phyloP scores from a whole-genome alignment of 2,888 invertebrate species.

The Periphyllus acericola region DNA sequence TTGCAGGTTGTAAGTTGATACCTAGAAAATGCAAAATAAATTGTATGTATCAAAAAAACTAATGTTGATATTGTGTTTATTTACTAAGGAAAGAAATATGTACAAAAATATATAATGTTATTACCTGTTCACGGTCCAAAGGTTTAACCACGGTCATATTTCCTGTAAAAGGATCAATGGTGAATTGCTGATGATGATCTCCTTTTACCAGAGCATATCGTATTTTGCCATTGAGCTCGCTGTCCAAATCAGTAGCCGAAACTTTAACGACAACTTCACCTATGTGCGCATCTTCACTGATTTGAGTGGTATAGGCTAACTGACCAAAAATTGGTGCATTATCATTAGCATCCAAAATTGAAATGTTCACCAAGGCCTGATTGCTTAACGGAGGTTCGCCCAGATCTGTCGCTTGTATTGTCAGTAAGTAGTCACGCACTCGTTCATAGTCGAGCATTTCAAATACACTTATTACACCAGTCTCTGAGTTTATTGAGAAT shows the following conservation, averaged over 20 bases:
- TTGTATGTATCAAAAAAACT: neutral
- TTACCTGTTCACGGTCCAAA: constrained; percentile 85
- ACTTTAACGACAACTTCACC: constrained; percentile 81
- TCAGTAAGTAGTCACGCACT: constrained; percentile 84
- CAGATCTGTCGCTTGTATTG: constrained; percentile 89
- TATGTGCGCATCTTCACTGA: constrained; percentile 81
- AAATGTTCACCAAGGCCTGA: constrained; percentile 86
- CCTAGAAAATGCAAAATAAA: constrained; percentile 66
- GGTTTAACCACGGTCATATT: constrained; percentile 78
- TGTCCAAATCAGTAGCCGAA: constrained; percentile 85
- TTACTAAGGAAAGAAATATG: neutral
- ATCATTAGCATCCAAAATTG: constrained; percentile 87
- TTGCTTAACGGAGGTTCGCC: constrained; percentile 90
- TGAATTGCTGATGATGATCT: constrained; percentile 81
- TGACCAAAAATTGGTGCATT: constrained; percentile 85
- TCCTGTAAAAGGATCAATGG: constrained; percentile 80
- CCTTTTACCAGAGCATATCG: constrained; percentile 81
- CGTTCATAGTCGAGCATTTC: constrained; percentile 83
- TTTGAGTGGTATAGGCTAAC: constrained; percentile 78
- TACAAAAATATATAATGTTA: constrained; percentile 67
- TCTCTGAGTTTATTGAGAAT: constrained; percentile 79
- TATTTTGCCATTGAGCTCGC: constrained; percentile 81
- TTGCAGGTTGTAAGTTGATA: constrained; percentile 78
- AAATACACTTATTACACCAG: constrained; percentile 67
- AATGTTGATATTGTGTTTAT: neutral